These are phyloP conservation scores for Eulithis prunata DNA, from an alignment of 2,888 invertebrate genomes.

Conservation along the genomic window DNA sequence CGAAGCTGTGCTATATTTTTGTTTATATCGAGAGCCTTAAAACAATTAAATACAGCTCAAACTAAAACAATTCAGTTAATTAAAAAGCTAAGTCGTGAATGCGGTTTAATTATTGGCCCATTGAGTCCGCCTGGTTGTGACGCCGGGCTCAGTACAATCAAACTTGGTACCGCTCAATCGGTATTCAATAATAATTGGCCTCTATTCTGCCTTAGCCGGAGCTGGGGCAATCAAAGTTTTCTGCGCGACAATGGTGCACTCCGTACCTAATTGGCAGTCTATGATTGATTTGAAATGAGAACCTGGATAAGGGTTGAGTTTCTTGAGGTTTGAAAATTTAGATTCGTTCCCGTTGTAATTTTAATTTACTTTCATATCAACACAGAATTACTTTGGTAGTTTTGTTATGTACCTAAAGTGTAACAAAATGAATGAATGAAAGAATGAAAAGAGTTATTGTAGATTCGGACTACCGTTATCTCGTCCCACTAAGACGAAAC, in stretches of 20 bases:
- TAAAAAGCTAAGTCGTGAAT: conserved; percentile 68
- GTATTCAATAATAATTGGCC: conserved; percentile 78
- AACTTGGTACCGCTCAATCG: conserved; percentile 74
- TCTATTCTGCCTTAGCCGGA: conserved; percentile 51
- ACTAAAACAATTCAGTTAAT: conserved; percentile 73
- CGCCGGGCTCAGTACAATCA: conserved; percentile 71
- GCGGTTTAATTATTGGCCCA: conserved; percentile 79
- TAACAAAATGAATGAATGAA: too few species aligned
- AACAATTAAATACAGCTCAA: conserved; percentile 32
- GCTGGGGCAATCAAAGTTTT: conserved; percentile 75
- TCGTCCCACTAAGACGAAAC: too few species aligned
- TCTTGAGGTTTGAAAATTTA: conserved; percentile 27
- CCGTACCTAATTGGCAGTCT: conserved; percentile 72
- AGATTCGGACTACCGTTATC: too few species aligned
- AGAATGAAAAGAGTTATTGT: too few species aligned
- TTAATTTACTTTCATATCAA: too few species aligned
- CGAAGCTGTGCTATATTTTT: too few species aligned
- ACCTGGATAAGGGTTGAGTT: conserved; percentile 41
- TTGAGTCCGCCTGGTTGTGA: conserved; percentile 73
- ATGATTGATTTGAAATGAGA: conserved; percentile 56
- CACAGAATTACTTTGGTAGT: too few species aligned
- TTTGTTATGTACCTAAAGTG: too few species aligned
- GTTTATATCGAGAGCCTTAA: background rate
- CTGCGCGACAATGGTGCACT: conserved; percentile 64
- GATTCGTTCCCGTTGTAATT: background rate